These are phyloP conservation scores for Drosophila algonquin DNA, from an alignment of 2,888 invertebrate genomes.

Conservation along the genomic window DNA sequence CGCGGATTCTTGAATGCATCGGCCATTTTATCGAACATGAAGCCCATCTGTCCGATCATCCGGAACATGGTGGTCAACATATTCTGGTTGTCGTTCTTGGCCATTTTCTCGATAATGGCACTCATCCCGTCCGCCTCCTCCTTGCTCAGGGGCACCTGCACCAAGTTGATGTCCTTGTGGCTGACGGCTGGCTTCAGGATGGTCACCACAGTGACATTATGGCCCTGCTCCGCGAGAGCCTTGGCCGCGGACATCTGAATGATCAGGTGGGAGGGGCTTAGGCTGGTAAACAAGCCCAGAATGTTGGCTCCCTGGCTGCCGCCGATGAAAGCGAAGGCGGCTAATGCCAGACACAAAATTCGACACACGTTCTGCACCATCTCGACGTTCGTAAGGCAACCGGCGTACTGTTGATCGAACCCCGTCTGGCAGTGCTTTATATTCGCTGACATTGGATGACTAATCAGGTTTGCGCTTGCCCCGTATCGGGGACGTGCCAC, in stretches of 20 bases:
- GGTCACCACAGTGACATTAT: constrained; percentile 81
- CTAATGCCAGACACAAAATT: constrained; percentile 17
- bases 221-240: constrained; percentile 76
- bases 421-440: no score
- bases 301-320: constrained; percentile 68
- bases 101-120: constrained; percentile 48
- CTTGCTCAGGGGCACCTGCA: constrained; percentile 57
- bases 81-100: constrained; percentile 54
- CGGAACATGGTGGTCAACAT: constrained; percentile 31
- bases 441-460: no score
- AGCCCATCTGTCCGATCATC: constrained; percentile 34
- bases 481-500: no score
- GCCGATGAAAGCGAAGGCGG: constrained; percentile 19
- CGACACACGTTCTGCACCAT: constrained; percentile 55
- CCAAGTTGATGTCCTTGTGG: constrained; percentile 59
- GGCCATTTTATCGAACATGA: constrained; percentile 60
- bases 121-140: constrained; percentile 45
- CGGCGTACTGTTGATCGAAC: no score
- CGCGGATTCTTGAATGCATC: constrained; percentile 57
- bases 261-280: constrained; percentile 80
- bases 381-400: constrained; percentile 23
- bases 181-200: constrained; percentile 63
- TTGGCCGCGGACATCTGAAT: constrained; percentile 76
- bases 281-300: constrained; percentile 78
- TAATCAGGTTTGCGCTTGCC: no score